phyloP scores from a whole-genome alignment of 2,113 vertebrate species.

The Oryzias woworae region DNA sequence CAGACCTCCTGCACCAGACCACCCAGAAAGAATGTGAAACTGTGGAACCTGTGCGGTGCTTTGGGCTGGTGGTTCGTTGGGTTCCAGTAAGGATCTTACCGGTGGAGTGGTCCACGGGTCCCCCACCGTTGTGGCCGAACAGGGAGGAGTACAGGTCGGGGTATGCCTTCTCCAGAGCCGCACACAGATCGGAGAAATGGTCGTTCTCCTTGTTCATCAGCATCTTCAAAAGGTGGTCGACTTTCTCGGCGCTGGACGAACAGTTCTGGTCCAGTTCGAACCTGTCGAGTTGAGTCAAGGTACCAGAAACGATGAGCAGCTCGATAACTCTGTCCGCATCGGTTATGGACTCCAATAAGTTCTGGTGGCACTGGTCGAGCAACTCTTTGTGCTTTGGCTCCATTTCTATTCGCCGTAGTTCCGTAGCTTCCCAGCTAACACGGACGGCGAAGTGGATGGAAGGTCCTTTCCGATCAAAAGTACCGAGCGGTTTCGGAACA shows the following conservation, averaged over 20 bases:
- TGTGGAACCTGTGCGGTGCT: neutral
- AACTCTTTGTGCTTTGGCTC: slow-evolving; percentile 96
- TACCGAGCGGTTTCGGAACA: slow-evolving; percentile 68
- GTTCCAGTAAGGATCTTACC: slow-evolving; percentile 63
- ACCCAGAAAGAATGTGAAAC: slow-evolving; percentile 41
- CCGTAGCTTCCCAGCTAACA: slow-evolving; percentile 77
- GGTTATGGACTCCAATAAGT: slow-evolving; percentile 91
- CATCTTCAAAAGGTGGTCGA: slow-evolving; percentile 91
- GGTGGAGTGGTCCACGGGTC: slow-evolving; percentile 78
- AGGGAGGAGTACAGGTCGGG: slow-evolving; percentile 90
- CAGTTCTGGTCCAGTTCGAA: slow-evolving; percentile 85
- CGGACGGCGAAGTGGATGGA: slow-evolving; percentile 52
- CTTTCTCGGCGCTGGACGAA: slow-evolving; percentile 84
- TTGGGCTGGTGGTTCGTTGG: neutral
- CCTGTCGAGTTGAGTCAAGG: slow-evolving; percentile 82
- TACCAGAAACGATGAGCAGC: slow-evolving; percentile 84
- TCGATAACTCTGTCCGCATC: slow-evolving; percentile 89
- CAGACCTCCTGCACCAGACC: slow-evolving; percentile 35
- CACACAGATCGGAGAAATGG: slow-evolving; percentile 93
- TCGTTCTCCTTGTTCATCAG: slow-evolving; percentile 93
- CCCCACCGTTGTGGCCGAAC: slow-evolving; percentile 85
- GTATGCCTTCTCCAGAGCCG: slow-evolving; percentile 95
- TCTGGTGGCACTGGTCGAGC: slow-evolving; percentile 91
- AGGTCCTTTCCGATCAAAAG: slow-evolving; percentile 64
- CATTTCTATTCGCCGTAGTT: slow-evolving; percentile 81